Base-by-base conservation (phyloP, 2,797 vertebrate species). In the Aselliscus stoliczkanus region DNA sequence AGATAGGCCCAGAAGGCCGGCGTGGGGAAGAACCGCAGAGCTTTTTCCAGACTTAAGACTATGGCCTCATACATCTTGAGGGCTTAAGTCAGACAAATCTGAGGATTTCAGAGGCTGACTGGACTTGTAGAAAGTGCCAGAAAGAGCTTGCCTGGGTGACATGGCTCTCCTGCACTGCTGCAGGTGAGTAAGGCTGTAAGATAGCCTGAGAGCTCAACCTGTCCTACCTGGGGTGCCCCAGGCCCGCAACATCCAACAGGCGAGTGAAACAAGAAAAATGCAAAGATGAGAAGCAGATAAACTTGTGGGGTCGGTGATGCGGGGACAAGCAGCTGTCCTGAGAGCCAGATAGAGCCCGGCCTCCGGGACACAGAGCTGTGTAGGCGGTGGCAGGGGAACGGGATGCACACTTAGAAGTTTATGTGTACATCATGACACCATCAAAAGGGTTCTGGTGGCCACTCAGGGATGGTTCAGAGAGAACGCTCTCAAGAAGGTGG, bases 351-450 rank as follows among this genome's bases (percentile, higher is more conserved):
- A 1, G 62, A 17, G 4, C 62, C 18, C 1, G 13, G 79, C 39
- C 54, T n/a, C 44, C 2, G 3, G 67, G 64, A 72, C 81, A 2
- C 21, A 9, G n/a, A n/a, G 52, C 73, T 15, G 10, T 56, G 73
- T 1, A 14, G 52, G 72, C 0, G 2, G 90, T 60, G 20, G 2
- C 34, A 0, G 34, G 47, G 67, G 58, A 58, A 54, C 0, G 1
- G 31, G 56, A 62, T 0, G 5, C 80, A 11, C 1, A 23, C 77
- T 75, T 12, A 4, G 0, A 5, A 39, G 56, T 34, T 23, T 20
- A 42, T 7, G n/a, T 5, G 58, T 5, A n/a, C 58, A 39, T 27
- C 0, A 0, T 4, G 31, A 69, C 21, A 65, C 50, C 50, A 50
- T 23, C n/a, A 18, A 0, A 11, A 69, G 60, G 52, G 34, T 72